phyloP scores from a whole-genome alignment of 2,113 vertebrate species.

The Illadopsis cleaveri region DNA sequence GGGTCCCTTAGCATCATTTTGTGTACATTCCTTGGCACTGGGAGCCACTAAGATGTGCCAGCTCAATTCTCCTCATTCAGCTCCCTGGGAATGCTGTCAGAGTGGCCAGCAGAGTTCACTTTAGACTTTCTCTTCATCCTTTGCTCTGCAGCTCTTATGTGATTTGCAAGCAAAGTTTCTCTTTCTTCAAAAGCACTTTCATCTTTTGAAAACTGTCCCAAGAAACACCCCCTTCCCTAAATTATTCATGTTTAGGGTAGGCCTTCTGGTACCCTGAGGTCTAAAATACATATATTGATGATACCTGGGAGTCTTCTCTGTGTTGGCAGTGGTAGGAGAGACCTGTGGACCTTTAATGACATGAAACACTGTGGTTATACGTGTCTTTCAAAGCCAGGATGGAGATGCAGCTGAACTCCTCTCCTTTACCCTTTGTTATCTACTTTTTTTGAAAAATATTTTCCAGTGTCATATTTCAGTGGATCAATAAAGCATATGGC shows the following conservation, averaged over 20 bases:
- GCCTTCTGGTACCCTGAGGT: not conserved
- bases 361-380: not conserved
- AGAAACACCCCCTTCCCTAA: not conserved
- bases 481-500: not conserved
- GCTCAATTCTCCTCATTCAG: not conserved
- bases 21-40: not conserved
- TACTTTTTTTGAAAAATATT: not conserved
- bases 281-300: not conserved
- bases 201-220: not conserved
- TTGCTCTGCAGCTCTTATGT: not conserved
- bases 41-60: not conserved
- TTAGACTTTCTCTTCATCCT: not conserved
- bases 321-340: not conserved
- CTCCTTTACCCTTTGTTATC: not conserved
- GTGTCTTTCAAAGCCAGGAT: not conserved
- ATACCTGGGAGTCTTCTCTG: not conserved
- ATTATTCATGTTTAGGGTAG: not conserved
- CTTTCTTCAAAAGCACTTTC: not conserved
- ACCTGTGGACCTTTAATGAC: not conserved
- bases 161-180: not conserved
- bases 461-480: not conserved
- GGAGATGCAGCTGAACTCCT: not conserved
- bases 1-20: not conserved
- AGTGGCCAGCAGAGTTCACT: not conserved
- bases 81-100: not conserved